These are phyloP conservation scores for Danio aesculapii DNA, from an alignment of 2,797 vertebrate genomes.

Conservation along the genomic window DNA sequence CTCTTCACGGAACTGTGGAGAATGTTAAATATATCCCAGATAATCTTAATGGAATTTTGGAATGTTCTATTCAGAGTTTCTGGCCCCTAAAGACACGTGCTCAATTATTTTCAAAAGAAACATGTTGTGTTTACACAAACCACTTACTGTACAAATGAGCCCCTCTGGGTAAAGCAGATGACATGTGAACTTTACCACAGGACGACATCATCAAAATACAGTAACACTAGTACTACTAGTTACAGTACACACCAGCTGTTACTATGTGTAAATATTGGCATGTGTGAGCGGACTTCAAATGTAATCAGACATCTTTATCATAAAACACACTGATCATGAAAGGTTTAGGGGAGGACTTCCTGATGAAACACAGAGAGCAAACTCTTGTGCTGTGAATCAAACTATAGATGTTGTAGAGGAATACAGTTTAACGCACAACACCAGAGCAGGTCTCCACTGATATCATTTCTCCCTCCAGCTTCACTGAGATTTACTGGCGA, in stretches of 20 bases:
- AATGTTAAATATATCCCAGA: conserved; percentile 43
- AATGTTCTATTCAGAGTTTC: conserved; percentile 62
- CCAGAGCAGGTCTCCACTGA: conserved; percentile 72
- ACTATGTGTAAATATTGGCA: neutral
- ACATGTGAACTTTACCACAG: conserved; percentile 56
- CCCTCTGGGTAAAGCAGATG: conserved; percentile 68
- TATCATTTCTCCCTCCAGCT: neutral
- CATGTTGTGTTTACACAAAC: conserved; percentile 70
- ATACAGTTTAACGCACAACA: conserved; percentile 84
- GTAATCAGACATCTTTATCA: neutral
- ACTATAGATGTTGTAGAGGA: conserved; percentile 74
- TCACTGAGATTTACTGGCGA: neutral
- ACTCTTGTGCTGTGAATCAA: conserved; percentile 84
- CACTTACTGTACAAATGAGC: conserved; percentile 70
- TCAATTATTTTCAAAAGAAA: conserved; percentile 35
- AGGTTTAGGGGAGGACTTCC: neutral
- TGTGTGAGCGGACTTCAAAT: neutral
- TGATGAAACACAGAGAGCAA: conserved; percentile 61
- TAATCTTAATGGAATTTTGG: conserved; percentile 25
- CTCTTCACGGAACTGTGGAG: conserved; percentile 25
- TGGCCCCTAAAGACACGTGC: conserved; percentile 56
- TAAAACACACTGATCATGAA: neutral
- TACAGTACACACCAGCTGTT: neutral
- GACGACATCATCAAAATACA: conserved; percentile 60
- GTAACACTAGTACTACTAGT: conserved; percentile 35